Evolutionary conservation across 2,888 invertebrate genomes (phyloP), one percentile per base, ranked within the genome.

Genomic region (Aspidapion aeneum): DNA sequence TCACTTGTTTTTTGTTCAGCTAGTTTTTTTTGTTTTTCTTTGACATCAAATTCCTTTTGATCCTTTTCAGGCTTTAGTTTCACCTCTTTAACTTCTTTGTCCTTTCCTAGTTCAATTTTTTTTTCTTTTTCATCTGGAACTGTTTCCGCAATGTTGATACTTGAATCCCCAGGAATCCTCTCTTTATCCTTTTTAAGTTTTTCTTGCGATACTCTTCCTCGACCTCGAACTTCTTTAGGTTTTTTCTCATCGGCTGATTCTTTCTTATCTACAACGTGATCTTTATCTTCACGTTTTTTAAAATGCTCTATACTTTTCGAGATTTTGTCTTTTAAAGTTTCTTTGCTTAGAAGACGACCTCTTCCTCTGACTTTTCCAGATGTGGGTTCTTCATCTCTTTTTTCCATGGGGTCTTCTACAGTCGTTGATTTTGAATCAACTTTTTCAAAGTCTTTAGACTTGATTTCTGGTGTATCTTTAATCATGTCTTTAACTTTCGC

Each of bases 211-310:
- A 55, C 56, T 57, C 55, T 55, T 18, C 56, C 61, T 56, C 61
- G 35, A 17, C 63, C 63, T 56, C 63, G 54, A 17, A 57, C 61
- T 57, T 57, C 50, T 19, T 12, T 55, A 50, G 56, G 55, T 18
- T 17, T 21, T 54, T 20, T 49, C 16, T 20, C n/a, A 50, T 17
- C 58, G 18, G 12, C 1, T 12, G 57, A 48, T 35, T 57, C 57
- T 48, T 35, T 35, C 5, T 17, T 57, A 1, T 9, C 57, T n/a
- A 22, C 57, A 35, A 48, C 17, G 3, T 35, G 3, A 35, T 35
- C 12, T 35, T 35, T 12, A 7, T 35, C 12, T 7, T 35, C 35
- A 35, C 12, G 5, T 35, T 35, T 35, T 35, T 35, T 12, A 35
- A 35, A 12, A 7, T 3, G 35, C 12, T 35, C 35, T 12, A 12